These are phyloP conservation scores for Lordiphosa collinella DNA, from an alignment of 1,140 invertebrate genomes.

Conservation along the genomic window DNA sequence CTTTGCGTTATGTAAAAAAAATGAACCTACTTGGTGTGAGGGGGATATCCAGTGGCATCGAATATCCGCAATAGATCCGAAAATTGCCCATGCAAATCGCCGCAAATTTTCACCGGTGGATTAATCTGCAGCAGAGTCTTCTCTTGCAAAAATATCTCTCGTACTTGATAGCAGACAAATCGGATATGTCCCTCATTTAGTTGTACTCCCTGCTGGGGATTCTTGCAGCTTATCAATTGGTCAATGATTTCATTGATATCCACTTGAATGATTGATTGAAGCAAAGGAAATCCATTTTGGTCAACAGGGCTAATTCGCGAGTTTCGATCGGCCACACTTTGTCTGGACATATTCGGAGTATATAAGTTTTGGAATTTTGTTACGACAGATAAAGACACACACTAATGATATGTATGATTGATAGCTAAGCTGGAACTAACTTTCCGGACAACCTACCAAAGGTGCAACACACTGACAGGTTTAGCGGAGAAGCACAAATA, in stretches of 20 bases:
- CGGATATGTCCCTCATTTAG: conserved; percentile 19
- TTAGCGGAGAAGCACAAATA: too few relatives aligned
- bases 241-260: conserved; percentile 9
- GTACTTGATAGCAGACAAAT: conserved; percentile 81
- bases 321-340: too few relatives aligned
- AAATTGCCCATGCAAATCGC: background rate
- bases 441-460: too few relatives aligned
- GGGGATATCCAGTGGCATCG: background rate
- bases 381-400: too few relatives aligned
- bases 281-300: background rate
- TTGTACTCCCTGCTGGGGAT: conserved; percentile 4
- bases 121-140: conserved; percentile 94
- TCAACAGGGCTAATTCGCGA: too few relatives aligned
- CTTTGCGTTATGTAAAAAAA: too few relatives aligned
- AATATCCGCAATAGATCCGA: background rate
- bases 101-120: conserved; percentile 83
- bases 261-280: too few relatives aligned
- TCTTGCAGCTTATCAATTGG: background rate
- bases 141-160: conserved; percentile 92
- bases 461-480: too few relatives aligned
- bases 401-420: too few relatives aligned
- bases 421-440: too few relatives aligned
- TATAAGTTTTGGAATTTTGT: too few relatives aligned
- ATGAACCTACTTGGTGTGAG: background rate
- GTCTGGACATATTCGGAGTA: too few relatives aligned